Evolutionary conservation across 2,888 invertebrate species (phyloP).

Genomic region (Acrocera orbiculus): DNA sequence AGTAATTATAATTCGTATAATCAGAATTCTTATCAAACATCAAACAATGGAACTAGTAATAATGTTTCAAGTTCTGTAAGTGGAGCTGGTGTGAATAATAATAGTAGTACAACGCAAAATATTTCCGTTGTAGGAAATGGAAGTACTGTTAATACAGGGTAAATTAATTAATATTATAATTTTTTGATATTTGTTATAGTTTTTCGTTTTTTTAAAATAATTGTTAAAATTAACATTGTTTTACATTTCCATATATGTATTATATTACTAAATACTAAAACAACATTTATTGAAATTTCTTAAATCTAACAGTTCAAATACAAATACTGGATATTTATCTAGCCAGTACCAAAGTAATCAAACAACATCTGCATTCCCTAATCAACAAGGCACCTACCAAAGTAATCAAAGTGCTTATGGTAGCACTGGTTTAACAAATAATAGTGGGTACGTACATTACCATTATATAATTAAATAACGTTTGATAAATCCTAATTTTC

Average conservation of each 20-base stretch:
- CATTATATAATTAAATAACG: neutral
- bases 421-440: constrained; percentile 26
- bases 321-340: constrained; percentile 30
- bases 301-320: constrained; percentile 24
- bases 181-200: neutral
- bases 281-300: constrained; percentile 1
- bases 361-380: constrained; percentile 28
- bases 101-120: constrained; percentile 26
- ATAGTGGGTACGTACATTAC: constrained; percentile 28
- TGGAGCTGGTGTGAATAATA: constrained; percentile 7
- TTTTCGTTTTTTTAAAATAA: neutral
- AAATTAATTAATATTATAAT: constrained; percentile 6
- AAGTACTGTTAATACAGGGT: constrained; percentile 26
- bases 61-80: constrained; percentile 13
- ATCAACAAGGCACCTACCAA: constrained; percentile 32
- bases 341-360: constrained; percentile 20
- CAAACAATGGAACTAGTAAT: constrained; percentile 12
- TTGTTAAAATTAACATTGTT: no score
- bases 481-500: no score
- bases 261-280: no score
- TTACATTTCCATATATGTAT: no score
- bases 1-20: constrained; percentile 26
- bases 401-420: constrained; percentile 32
- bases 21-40: constrained; percentile 29
- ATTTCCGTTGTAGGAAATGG: constrained; percentile 28